Base-by-base conservation (phyloP, 2,113 vertebrate genomes). In the Piprites chloris region DNA sequence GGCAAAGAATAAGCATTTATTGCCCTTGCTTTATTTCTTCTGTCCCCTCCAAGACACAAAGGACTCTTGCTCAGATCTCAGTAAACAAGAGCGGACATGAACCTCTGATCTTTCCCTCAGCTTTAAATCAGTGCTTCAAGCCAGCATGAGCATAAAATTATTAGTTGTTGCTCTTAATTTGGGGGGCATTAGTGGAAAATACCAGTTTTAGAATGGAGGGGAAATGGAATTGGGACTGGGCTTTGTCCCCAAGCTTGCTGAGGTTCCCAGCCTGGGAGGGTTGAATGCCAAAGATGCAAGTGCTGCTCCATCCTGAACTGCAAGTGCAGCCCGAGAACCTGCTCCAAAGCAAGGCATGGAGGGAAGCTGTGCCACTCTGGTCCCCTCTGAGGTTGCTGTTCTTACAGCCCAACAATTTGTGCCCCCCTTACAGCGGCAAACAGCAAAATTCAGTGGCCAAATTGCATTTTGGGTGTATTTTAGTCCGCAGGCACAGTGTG, bases 1-100 rank as follows among this genome's bases (percentile, higher is more conserved):
- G 47, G 28, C 44, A 93, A 78, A 90, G 56, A 84, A 39, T 59
- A 95, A 90, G 80, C 63, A 88, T 90, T 91, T 88, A 50, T 67
- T 85, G 75, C 18, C 30, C 19, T 90, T 80, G 16, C 18, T 50
- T 79, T 87, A 63, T 79, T 85, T 83, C 66, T 80, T 73, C 55
- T 69, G 56, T 67, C 76, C 79, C 32, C 50, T 75, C 49, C 63
- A 56, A 50, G 80, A 35, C 30, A 68, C 8, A 49, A 82, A 84
- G 24, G 35, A 11, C 9, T 92, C 18, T 72, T 90, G 72, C 61
- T 86, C 78, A 77, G 8, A n/a, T 44, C 65, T 89, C 85, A 37
- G 19, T 63, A 65, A 89, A 74, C 52, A 75, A 72, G 49, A 82
- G 66, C 28, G 72, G 65, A 49, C 41, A 27, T 33, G 27, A 58